phyloP scores from a whole-genome alignment of 2,113 vertebrate species.

The Aplodontia rufa region DNA sequence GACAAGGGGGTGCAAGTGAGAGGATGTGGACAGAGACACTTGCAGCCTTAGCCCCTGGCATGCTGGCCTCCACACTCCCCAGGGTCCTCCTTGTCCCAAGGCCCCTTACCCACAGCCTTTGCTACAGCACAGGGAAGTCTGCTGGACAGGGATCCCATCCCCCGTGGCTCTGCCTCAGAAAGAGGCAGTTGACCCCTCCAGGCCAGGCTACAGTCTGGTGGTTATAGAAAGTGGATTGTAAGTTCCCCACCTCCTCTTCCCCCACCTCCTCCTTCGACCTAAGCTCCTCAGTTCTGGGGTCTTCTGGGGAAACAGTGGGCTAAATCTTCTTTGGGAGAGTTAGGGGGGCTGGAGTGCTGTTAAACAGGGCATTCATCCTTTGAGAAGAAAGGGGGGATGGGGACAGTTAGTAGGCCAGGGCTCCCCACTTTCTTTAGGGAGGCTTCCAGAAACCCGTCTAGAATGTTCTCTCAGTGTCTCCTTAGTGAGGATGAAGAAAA shows the following conservation, averaged over 20 bases:
- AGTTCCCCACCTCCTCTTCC: not conserved
- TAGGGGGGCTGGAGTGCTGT: not conserved
- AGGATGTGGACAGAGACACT: slow-evolving; percentile 8
- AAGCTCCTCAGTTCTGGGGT: not conserved
- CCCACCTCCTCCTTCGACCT: not conserved
- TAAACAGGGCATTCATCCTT: not conserved
- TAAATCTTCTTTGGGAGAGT: not conserved
- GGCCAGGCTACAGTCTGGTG: not conserved
- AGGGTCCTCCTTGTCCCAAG: not conserved
- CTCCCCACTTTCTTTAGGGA: not conserved
- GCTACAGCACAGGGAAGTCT: not conserved
- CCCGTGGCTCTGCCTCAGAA: not conserved
- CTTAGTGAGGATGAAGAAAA: not conserved
- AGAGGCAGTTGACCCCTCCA: not conserved
- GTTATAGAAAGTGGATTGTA: not conserved
- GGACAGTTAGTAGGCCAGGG: not conserved
- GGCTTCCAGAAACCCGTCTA: not conserved
- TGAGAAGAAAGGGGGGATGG: not conserved
- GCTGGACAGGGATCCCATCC: not conserved
- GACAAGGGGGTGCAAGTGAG: slow-evolving; percentile 53
- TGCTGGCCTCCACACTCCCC: not conserved
- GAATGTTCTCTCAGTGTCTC: not conserved
- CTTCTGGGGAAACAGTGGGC: not conserved
- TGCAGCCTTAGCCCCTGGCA: not conserved
- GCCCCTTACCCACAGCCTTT: not conserved